These are phyloP conservation scores for Temnothorax longispinosus DNA, from an alignment of 1,140 invertebrate species.

Conservation along the genomic window DNA sequence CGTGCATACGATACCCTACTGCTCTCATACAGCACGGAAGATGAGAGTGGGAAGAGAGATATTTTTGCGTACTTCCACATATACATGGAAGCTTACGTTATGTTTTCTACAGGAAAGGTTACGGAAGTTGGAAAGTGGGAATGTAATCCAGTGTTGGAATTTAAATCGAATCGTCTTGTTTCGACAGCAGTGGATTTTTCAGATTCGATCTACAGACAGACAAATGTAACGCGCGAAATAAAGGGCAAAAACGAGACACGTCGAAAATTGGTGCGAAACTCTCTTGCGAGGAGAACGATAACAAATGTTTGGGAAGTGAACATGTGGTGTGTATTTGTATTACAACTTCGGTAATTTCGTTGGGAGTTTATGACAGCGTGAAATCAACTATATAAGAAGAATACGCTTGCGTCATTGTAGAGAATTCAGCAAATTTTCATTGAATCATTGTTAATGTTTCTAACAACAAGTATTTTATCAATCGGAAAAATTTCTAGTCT, in stretches of 20 bases:
- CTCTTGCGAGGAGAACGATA: conserved; percentile 5
- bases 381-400: background rate
- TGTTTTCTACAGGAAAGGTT: conserved; percentile 21
- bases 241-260: conserved; percentile 28
- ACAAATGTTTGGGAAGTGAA: background rate
- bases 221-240: conserved; percentile 30
- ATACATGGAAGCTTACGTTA: conserved; percentile 29
- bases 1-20: conserved; percentile 6
- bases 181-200: conserved; percentile 43
- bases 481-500: background rate
- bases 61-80: conserved; percentile 27
- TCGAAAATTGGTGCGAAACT: conserved; percentile 26
- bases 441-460: background rate
- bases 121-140: background rate
- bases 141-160: conserved; percentile 49
- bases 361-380: background rate
- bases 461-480: background rate
- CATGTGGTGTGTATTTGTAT: background rate
- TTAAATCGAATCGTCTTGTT: conserved; percentile 58
- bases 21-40: background rate
- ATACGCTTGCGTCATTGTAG: background rate
- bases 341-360: conserved; percentile 28
- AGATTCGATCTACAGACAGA: conserved; percentile 40
- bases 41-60: conserved; percentile 30
- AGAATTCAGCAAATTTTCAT: background rate